phyloP scores from a whole-genome alignment of 1,140 invertebrate genomes.

The Aphis gossypii region DNA sequence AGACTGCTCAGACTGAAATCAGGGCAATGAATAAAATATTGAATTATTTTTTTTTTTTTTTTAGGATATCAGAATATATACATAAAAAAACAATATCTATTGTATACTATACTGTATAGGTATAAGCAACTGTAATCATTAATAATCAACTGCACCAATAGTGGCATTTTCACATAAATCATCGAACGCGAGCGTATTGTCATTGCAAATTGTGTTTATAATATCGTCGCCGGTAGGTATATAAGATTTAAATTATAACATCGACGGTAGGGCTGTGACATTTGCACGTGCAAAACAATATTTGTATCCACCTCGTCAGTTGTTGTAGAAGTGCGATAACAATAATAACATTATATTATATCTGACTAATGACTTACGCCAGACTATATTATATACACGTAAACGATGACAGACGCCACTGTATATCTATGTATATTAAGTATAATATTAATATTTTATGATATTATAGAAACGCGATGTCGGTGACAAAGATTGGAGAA shows the following conservation, averaged over 20 bases:
- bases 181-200: background rate
- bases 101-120: background rate
- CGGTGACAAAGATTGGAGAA: background rate
- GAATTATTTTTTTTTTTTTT: background rate
- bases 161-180: background rate
- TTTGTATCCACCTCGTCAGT: too few species aligned
- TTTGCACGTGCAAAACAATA: too few species aligned
- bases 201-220: background rate
- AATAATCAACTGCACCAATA: background rate
- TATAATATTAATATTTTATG: too few species aligned
- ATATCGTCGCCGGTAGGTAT: background rate
- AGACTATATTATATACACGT: too few species aligned
- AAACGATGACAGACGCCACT: too few species aligned
- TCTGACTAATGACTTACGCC: background rate
- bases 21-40: background rate
- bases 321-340: background rate
- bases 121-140: background rate
- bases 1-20: background rate
- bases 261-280: too few species aligned
- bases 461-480: background rate
- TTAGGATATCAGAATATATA: background rate
- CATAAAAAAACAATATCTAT: background rate
- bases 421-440: too few species aligned
- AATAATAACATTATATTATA: background rate
- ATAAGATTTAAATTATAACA: background rate